phyloP scores from a whole-genome alignment of 2,888 invertebrate genomes.

The Lithophane ornitopus region DNA sequence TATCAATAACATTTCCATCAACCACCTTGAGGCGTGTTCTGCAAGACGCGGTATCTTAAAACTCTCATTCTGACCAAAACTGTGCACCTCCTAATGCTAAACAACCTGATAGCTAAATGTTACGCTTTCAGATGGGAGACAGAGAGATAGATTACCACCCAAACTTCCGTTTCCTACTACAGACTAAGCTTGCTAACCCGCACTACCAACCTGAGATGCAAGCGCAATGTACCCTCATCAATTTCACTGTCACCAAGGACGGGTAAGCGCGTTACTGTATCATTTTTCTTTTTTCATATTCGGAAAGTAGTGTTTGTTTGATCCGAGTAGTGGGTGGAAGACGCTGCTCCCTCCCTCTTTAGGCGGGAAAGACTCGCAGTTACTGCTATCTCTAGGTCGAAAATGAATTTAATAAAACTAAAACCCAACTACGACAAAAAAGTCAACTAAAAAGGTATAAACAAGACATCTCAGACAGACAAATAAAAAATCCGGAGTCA shows the following conservation, averaged over 20 bases:
- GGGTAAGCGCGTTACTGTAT: constrained; percentile 85
- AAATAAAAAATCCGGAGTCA: too few relatives aligned
- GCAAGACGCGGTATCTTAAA: not conserved
- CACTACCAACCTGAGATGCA: constrained; percentile 99
- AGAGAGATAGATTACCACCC: constrained; percentile 97
- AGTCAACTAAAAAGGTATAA: too few relatives aligned
- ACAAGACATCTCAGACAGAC: too few relatives aligned
- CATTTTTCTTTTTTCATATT: too few relatives aligned
- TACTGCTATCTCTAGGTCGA: too few relatives aligned
- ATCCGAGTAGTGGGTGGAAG: too few relatives aligned
- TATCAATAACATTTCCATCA: not conserved
- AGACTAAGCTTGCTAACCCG: constrained; percentile 98
- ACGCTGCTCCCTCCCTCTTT: too few relatives aligned
- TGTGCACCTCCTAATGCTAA: not conserved
- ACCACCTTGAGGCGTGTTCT: not conserved
- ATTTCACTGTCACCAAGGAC: constrained; percentile 98
- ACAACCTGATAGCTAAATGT: not conserved
- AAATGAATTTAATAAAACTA: too few relatives aligned
- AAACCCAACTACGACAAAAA: too few relatives aligned
- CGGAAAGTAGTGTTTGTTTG: too few relatives aligned
- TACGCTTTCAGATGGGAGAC: constrained; percentile 95
- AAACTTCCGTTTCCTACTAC: constrained; percentile 95
- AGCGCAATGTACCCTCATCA: constrained; percentile 98
- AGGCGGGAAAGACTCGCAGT: too few relatives aligned
- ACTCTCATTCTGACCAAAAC: not conserved